Percentiles rank a stretch among this genome's conserved stretches.
phyloP scores from a whole-genome alignment of 2,888 invertebrate species.

The Morpho achilles region DNA sequence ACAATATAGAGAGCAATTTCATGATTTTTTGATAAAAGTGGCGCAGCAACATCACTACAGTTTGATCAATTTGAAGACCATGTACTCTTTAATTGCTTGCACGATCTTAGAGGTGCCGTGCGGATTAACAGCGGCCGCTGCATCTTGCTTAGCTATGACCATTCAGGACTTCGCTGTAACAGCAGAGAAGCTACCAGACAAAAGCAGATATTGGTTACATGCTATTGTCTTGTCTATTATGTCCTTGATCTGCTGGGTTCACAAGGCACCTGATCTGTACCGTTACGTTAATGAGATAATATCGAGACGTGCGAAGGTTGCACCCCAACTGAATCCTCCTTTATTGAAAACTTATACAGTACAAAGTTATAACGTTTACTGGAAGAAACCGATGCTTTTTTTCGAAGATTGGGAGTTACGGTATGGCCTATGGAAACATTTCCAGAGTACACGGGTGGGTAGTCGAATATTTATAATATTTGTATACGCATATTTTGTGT shows the following conservation, averaged over 20 bases:
- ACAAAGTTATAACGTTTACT: constrained; percentile 75
- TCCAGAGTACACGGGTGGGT: constrained; percentile 40
- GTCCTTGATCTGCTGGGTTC: constrained; percentile 81
- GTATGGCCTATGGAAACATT: constrained; percentile 82
- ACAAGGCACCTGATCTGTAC: constrained; percentile 77
- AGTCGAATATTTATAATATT: not conserved
- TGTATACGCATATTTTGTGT: too few relatives aligned
- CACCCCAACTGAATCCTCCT: constrained; percentile 83
- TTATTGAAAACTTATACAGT: constrained; percentile 73
- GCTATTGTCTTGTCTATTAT: constrained; percentile 79
- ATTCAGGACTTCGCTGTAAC: constrained; percentile 78
- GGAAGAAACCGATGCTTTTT: constrained; percentile 81
- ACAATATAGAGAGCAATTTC: constrained; percentile 66
- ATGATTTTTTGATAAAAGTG: constrained; percentile 54
- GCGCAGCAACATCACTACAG: constrained; percentile 61
- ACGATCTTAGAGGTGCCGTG: constrained; percentile 80
- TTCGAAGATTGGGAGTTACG: constrained; percentile 83
- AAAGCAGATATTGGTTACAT: constrained; percentile 75
- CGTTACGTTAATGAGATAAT: constrained; percentile 79
- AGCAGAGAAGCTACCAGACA: constrained; percentile 45
- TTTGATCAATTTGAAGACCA: constrained; percentile 71
- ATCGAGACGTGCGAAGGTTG: constrained; percentile 76
- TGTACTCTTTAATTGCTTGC: constrained; percentile 76
- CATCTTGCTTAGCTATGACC: constrained; percentile 79
- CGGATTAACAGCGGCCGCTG: constrained; percentile 78